These are phyloP conservation scores for Epistrophella euchroma DNA, from an alignment of 2,888 invertebrate genomes.

Conservation along the genomic window DNA sequence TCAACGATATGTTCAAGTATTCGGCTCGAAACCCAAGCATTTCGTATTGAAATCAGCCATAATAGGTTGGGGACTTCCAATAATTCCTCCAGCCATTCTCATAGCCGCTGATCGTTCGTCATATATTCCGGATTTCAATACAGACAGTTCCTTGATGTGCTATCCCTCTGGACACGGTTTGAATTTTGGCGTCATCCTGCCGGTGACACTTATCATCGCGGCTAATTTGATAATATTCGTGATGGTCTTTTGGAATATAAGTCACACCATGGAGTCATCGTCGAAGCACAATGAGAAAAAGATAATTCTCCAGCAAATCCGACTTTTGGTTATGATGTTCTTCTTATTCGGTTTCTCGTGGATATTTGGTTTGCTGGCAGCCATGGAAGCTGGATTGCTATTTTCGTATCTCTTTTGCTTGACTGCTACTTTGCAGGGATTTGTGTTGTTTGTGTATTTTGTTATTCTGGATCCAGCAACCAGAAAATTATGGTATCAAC, in stretches of 20 bases:
- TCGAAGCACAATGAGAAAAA: constrained; percentile 81
- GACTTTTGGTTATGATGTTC: constrained; percentile 86
- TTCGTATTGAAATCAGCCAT: constrained; percentile 87
- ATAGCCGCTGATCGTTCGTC: constrained; percentile 84
- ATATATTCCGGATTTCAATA: constrained; percentile 82
- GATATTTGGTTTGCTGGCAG: constrained; percentile 86
- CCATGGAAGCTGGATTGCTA: constrained; percentile 84
- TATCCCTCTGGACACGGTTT: constrained; percentile 85
- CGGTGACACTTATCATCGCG: constrained; percentile 85
- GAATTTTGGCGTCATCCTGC: constrained; percentile 85
- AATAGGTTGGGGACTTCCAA: constrained; percentile 87
- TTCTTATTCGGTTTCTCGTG: constrained; percentile 87
- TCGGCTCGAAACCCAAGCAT: constrained; percentile 86
- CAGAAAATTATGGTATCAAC: constrained; percentile 84
- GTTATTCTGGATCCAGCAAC: constrained; percentile 86
- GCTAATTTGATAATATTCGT: constrained; percentile 86
- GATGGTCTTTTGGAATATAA: constrained; percentile 84
- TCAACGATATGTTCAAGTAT: constrained; percentile 87
- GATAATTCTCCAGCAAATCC: constrained; percentile 84
- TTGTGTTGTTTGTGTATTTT: constrained; percentile 87
- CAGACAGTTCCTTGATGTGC: constrained; percentile 83
- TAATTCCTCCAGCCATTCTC: constrained; percentile 85
- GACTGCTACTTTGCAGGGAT: constrained; percentile 87
- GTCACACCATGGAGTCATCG: constrained; percentile 81
- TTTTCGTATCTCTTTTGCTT: constrained; percentile 87